Evolutionary conservation across 2,797 vertebrate species (phyloP).

Genomic region (Gallinago nigripennis): DNA sequence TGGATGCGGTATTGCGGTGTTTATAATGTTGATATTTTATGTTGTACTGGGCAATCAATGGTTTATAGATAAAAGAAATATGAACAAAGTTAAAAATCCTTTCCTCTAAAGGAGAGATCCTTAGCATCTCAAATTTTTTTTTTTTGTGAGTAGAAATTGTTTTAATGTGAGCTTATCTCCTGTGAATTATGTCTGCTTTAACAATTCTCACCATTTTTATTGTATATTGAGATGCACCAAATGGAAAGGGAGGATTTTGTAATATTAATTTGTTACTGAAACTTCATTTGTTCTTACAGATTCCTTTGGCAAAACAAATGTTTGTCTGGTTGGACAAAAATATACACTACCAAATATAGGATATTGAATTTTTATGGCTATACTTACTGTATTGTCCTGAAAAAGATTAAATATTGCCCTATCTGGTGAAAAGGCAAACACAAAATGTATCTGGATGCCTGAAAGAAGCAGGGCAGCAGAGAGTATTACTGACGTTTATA

Average conservation of each 20-base stretch:
- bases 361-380: neutral
- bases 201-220: neutral
- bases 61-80: neutral
- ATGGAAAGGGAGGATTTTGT: neutral
- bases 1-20: no score
- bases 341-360: neutral
- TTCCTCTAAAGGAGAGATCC: neutral
- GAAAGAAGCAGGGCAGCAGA: neutral
- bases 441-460: neutral
- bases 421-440: neutral
- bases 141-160: neutral
- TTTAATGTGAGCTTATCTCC: neutral
- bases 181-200: neutral
- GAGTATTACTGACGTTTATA: neutral
- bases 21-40: neutral
- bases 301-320: neutral
- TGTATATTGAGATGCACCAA: neutral
- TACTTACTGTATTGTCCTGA: neutral
- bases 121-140: neutral
- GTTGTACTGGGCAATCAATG: neutral
- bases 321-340: neutral
- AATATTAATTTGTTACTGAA: neutral
- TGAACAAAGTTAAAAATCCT: neutral
- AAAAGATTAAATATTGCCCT: neutral
- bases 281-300: neutral